Evolutionary conservation across 2,797 vertebrate genomes (phyloP), one percentile per base, ranked within the genome.

Genomic region (Cyclura pinguis): DNA sequence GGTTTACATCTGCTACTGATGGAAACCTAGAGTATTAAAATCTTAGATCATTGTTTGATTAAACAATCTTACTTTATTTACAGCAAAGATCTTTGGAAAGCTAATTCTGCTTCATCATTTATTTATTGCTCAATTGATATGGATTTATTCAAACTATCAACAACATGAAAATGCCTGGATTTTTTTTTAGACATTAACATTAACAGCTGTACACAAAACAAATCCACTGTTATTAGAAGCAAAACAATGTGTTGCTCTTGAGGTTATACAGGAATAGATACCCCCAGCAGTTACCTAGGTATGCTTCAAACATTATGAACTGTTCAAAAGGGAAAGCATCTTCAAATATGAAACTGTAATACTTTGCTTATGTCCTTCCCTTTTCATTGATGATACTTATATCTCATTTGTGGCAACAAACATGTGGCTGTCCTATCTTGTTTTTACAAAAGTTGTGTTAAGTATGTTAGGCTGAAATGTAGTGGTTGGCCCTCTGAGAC

Each of bases 91-190:
- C 62, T 89, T 93, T 93, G 90, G 59, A 67, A 90, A 94, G 82
- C 74, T 93, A 80, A 92, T 94, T 94, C 93, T 50, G 92, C 93
- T 87, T 90, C 92, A 59, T 2, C 84, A 84, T 92, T 94, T 87
- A 52, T 93, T 12, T 85, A 72, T 89, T 92, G 55, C 88, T 29
- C 86, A 80, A 94, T 94, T 94, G 85, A 92, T 93, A 88, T 88
- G 80, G 87, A 92, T 91, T 95, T 93, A 91, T 88, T 92, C 90
- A 24, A 89, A 85, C 91, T 93, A 87, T 13, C 90, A 92, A 92
- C 91, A 59, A 67, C 90, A 92, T 78, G 6, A 87, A 90, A 84
- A 81, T 80, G 69, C 86, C 62, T 59, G 83, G 91, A 86, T 57
- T 22, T 82, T 86, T 67, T 82, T 47, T 78, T 50, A 42, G 42